Conservation (phyloP, 2,888 invertebrate genomes). For the Polydrusus cervinus region DNA sequence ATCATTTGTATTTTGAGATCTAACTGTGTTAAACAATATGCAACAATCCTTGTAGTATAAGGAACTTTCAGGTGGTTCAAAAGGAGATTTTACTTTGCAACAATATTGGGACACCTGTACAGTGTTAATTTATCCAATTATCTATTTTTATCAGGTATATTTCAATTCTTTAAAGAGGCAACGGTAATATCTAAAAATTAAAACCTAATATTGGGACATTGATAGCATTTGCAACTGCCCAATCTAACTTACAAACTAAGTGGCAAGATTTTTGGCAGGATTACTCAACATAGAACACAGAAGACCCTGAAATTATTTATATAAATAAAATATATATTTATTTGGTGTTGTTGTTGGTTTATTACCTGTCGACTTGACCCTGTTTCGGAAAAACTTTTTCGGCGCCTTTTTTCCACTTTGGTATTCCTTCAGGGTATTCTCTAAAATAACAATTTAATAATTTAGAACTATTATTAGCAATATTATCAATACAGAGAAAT, state of each 20-base stretch:
- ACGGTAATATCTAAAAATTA: too few relatives aligned
- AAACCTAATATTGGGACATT: neutral
- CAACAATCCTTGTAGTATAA: too few relatives aligned
- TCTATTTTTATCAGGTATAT: too few relatives aligned
- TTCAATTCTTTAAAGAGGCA: too few relatives aligned
- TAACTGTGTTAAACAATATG: too few relatives aligned
- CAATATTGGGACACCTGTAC: too few relatives aligned
- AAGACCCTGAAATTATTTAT: slow-evolving; percentile 55
- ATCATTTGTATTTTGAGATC: too few relatives aligned
- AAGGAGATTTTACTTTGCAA: too few relatives aligned
- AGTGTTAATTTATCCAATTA: too few relatives aligned
- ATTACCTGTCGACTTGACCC: slow-evolving; percentile 50
- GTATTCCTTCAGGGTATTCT: slow-evolving; percentile 35
- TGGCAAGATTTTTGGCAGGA: slow-evolving; percentile 30
- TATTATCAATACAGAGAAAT: too few relatives aligned
- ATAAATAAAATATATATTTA: slow-evolving; percentile 25
- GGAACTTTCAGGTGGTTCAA: too few relatives aligned
- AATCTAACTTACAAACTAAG: slow-evolving; percentile 15
- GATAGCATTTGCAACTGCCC: neutral
- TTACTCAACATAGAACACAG: slow-evolving; percentile 56
- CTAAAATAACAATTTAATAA: slow-evolving; percentile 23
- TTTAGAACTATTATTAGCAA: neutral
- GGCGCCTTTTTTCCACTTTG: slow-evolving; percentile 29
- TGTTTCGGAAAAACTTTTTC: slow-evolving; percentile 13
- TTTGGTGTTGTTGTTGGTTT: slow-evolving; percentile 4